These are phyloP conservation scores for Ctena decussata DNA, from an alignment of 2,888 invertebrate species.

Conservation along the genomic window DNA sequence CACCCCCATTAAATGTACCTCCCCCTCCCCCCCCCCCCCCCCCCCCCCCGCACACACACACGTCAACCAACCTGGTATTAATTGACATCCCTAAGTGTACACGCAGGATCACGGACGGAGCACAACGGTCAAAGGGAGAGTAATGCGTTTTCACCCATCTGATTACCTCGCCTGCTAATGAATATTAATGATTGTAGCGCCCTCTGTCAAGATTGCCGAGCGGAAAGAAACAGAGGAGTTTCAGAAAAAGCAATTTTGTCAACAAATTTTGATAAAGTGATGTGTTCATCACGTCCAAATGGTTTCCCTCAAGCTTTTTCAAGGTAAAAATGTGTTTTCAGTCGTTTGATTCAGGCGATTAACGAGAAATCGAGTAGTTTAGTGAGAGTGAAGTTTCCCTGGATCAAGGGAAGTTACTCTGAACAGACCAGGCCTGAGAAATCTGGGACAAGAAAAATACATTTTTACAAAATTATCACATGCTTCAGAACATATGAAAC, in stretches of 20 bases:
- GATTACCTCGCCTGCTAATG: neutral
- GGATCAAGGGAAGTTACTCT: constrained; percentile 6
- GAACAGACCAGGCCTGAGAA: neutral
- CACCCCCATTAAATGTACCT: too few species aligned
- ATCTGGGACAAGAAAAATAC: neutral
- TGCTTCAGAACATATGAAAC: neutral
- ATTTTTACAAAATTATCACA: neutral
- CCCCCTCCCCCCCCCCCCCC: neutral
- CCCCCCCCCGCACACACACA: neutral
- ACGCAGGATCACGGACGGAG: too few species aligned
- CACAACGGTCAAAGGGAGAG: neutral
- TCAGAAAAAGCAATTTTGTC: neutral
- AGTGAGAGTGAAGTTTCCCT: constrained; percentile 7
- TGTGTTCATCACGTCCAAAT: constrained; percentile 4
- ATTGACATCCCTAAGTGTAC: too few species aligned
- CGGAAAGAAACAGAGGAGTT: neutral
- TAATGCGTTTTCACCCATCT: neutral
- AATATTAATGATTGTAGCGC: neutral
- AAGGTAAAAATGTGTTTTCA: neutral
- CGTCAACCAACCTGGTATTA: neutral
- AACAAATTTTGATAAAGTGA: neutral
- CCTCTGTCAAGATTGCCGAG: neutral
- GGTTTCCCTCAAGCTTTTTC: neutral
- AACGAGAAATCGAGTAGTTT: neutral
- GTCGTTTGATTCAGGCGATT: neutral